These are phyloP conservation scores for Drosophila colorata DNA, from an alignment of 2,888 invertebrate species.

Conservation along the genomic window DNA sequence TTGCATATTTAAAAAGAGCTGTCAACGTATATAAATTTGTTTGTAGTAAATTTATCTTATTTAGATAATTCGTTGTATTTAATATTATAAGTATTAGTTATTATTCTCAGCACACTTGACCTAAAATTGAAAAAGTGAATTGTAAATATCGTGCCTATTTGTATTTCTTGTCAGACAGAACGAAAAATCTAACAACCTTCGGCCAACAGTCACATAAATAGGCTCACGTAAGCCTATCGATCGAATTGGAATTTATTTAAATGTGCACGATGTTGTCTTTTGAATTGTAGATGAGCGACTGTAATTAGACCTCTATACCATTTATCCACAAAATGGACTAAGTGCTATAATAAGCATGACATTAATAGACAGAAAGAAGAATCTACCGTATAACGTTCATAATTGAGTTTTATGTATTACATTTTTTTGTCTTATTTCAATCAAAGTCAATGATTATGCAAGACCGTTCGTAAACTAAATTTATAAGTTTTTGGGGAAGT, in stretches of 20 bases:
- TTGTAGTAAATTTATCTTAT: neutral
- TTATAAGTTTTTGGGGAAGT: too few relatives aligned
- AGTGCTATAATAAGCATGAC: too few relatives aligned
- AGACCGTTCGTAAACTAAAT: too few relatives aligned
- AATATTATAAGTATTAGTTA: constrained; percentile 15
- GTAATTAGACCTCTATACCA: neutral
- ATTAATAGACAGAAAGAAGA: too few relatives aligned
- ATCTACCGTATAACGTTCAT: too few relatives aligned
- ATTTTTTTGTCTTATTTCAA: too few relatives aligned
- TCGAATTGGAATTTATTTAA: constrained; percentile 64
- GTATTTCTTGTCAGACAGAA: constrained; percentile 38
- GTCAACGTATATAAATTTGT: too few relatives aligned
- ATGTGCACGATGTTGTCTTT: constrained; percentile 11
- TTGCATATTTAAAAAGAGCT: too few relatives aligned
- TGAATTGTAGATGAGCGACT: constrained; percentile 25
- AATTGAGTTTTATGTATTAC: too few relatives aligned
- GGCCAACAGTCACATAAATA: constrained; percentile 30
- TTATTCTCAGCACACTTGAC: constrained; percentile 60
- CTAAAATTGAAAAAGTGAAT: constrained; percentile 58
- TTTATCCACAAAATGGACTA: neutral
- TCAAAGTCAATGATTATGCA: too few relatives aligned
- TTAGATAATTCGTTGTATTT: neutral
- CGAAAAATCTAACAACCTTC: constrained; percentile 40
- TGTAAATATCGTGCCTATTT: constrained; percentile 39
- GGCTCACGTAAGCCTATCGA: constrained; percentile 34